These are phyloP conservation scores for Xestoiulus laeticollis DNA, from an alignment of 2,888 invertebrate species.

Conservation along the genomic window DNA sequence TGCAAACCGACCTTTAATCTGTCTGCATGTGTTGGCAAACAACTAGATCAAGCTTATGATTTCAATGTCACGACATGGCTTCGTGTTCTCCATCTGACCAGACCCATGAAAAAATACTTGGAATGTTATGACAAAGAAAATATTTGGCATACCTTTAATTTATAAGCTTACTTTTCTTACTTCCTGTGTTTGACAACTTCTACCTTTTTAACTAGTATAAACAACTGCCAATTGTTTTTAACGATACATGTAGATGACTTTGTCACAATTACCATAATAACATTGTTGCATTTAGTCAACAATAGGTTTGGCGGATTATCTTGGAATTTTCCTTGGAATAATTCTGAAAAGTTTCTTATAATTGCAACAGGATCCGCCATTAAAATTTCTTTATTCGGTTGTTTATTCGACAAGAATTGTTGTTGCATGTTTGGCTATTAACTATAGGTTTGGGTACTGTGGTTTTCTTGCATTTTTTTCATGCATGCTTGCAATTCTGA, in stretches of 20 bases:
- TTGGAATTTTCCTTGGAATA: not conserved
- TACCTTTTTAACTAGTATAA: too few relatives aligned
- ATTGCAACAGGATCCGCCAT: not conserved
- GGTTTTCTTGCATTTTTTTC: not conserved
- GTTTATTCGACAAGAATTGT: not conserved
- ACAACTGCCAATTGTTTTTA: not conserved
- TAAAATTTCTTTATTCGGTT: not conserved
- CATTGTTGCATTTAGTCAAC: not conserved
- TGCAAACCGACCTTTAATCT: not conserved
- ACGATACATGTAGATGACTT: not conserved
- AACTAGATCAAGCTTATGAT: not conserved
- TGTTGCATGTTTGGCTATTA: not conserved
- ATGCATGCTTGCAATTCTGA: not conserved
- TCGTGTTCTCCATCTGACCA: not conserved
- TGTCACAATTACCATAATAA: not conserved
- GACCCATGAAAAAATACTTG: not conserved
- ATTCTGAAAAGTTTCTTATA: not conserved
- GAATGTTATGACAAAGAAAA: not conserved
- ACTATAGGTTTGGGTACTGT: not conserved
- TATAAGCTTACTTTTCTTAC: not conserved
- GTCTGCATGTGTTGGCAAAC: not conserved
- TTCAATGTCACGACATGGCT: constrained; percentile 8
- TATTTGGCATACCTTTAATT: not conserved
- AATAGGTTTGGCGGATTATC: not conserved
- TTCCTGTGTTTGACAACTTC: not conserved